Percentiles rank a stretch among this genome's conserved stretches.
Evolutionary conservation across 2,797 vertebrate species (phyloP).

Genomic region (Gallinago nigripennis): DNA sequence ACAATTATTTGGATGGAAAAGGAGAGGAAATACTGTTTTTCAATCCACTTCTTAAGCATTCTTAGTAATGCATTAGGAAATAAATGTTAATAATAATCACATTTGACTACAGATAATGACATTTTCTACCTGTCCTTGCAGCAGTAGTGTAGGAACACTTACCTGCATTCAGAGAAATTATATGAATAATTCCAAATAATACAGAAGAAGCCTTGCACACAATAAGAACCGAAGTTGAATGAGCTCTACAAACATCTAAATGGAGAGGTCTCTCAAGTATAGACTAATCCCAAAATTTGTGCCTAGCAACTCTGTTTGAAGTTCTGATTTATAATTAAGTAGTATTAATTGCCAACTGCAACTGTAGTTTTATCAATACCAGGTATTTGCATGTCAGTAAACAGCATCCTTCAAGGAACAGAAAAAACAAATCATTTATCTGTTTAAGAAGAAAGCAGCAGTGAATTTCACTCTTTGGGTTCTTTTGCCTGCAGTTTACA

Average conservation of each 20-base stretch:
- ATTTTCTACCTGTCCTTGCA: background rate
- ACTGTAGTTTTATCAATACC: background rate
- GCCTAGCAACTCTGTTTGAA: background rate
- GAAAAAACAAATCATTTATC: background rate
- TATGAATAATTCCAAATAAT: background rate
- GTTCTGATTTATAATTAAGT: background rate
- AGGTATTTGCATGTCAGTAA: background rate
- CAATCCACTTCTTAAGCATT: background rate
- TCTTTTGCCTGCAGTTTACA: background rate
- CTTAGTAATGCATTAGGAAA: background rate
- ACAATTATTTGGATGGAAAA: background rate
- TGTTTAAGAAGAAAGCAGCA: background rate
- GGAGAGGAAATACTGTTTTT: background rate
- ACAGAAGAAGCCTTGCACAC: background rate
- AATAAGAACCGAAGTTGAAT: background rate
- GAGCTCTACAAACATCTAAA: background rate
- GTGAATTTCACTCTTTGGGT: background rate
- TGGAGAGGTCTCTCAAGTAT: background rate
- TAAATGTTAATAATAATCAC: background rate
- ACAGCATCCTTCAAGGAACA: background rate
- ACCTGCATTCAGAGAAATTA: background rate
- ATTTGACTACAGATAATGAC: background rate
- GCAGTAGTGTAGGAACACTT: background rate
- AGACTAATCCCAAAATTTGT: background rate
- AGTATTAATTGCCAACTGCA: background rate